Conservation (phyloP, 1,140 invertebrate genomes). For the Zophobas morio region DNA sequence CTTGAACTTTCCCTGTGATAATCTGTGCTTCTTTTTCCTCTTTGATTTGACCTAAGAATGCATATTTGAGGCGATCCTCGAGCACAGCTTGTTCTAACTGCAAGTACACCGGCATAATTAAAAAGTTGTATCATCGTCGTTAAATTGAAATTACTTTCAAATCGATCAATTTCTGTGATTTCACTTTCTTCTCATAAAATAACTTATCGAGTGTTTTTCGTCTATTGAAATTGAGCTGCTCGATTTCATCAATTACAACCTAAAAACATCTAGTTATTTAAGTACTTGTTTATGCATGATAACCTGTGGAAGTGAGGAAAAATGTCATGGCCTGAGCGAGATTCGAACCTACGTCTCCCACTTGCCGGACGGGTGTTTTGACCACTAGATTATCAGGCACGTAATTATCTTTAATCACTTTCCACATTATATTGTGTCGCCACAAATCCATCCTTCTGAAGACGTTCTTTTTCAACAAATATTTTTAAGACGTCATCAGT, state of each 20-base stretch:
- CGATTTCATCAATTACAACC: slow-evolving; percentile 72
- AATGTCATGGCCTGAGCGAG: not conserved
- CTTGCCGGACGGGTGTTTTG: too few relatives aligned
- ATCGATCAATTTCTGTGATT: slow-evolving; percentile 71
- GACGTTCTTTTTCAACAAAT: too few relatives aligned
- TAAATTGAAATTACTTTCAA: slow-evolving; percentile 68
- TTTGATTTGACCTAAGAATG: slow-evolving; percentile 61
- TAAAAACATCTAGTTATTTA: slow-evolving; percentile 56
- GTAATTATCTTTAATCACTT: too few relatives aligned
- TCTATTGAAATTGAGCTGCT: slow-evolving; percentile 73
- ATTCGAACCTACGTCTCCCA: too few relatives aligned
- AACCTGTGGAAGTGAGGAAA: slow-evolving; percentile 22
- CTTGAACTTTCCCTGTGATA: slow-evolving; percentile 71
- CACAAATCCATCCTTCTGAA: too few relatives aligned
- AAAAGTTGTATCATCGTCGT: not conserved
- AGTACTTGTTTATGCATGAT: slow-evolving; percentile 32
- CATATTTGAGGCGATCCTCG: slow-evolving; percentile 69
- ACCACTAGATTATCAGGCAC: too few relatives aligned
- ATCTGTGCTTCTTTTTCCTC: slow-evolving; percentile 71
- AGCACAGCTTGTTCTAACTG: slow-evolving; percentile 62
- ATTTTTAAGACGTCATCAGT: too few relatives aligned
- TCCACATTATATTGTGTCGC: too few relatives aligned
- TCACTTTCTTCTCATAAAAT: slow-evolving; percentile 71
- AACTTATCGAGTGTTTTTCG: slow-evolving; percentile 73
- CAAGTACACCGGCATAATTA: slow-evolving; percentile 2